These are phyloP conservation scores for Agrochola lychnidis DNA, from an alignment of 2,888 invertebrate genomes.

Conservation along the genomic window DNA sequence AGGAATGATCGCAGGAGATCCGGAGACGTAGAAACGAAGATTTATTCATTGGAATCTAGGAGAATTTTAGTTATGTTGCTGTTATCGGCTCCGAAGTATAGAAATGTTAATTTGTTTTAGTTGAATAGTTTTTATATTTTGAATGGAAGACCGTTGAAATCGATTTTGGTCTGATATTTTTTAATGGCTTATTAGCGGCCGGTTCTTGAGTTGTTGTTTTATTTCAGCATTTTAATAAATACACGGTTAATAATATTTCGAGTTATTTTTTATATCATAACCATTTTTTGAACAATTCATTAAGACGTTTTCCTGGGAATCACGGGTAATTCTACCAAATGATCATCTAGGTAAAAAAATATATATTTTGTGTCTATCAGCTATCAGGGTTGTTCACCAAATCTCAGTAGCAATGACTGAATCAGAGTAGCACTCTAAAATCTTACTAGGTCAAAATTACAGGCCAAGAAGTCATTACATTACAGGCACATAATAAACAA, in stretches of 20 bases:
- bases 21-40: constrained; percentile 24
- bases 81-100: not conserved
- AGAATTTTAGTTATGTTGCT: constrained; percentile 6
- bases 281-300: not conserved
- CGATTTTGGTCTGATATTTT: constrained; percentile 5
- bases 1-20: constrained; percentile 41
- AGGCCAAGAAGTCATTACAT: constrained; percentile 25
- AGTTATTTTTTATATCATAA: not conserved
- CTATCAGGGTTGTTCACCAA: not conserved
- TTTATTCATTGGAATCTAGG: constrained; percentile 38
- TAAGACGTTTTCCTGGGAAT: not conserved
- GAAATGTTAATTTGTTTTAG: constrained; percentile 24
- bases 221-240: not conserved
- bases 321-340: not conserved
- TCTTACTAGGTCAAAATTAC: constrained; percentile 36
- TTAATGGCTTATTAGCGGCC: not conserved
- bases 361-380: not conserved
- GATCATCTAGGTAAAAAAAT: not conserved
- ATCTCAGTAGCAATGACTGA: constrained; percentile 5
- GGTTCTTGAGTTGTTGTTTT: not conserved
- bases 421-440: not conserved
- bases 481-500: constrained; percentile 25
- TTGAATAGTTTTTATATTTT: constrained; percentile 5
- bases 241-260: not conserved
- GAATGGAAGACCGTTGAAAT: constrained; percentile 10